Evolutionary conservation across 2,113 vertebrate genomes (phyloP), one percentile per base, ranked within the genome.

Genomic region (Ondatra zibethicus): DNA sequence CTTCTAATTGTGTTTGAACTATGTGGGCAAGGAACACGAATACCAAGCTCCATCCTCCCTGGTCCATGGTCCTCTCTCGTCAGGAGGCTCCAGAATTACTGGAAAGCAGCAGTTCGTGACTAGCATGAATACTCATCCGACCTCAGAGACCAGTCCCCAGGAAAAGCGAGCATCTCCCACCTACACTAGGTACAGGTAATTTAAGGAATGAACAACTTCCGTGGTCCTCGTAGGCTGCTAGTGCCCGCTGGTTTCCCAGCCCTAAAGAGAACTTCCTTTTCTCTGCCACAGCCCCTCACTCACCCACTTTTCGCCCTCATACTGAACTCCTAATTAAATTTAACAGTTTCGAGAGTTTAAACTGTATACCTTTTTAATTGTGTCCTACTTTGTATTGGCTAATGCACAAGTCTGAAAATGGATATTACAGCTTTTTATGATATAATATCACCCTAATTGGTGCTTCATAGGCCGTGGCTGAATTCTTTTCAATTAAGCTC

Each of bases 391-490:
- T 98, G 97, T 98, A 98, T 98, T 98, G 98, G 98, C 98, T 98
- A 98, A 97, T 97, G 98, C 97, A 97, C 97, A 98, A 98, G 98
- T 98, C 98, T 98, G 98, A 99, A 98, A 98, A 99, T 98, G 98
- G 99, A 99, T 99, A 99, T 98, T 98, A 99, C 98, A 98, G 98
- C 98, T 98, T 99, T 99, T 99, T 99, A 99, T 99, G 98, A 99
- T 98, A 99, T 99, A 99, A 99, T 99, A 99, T 99, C 98, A 98
- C 98, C 92, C 98, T 99, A 99, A 99, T 99, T 99, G 98, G 98
- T 98, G 98, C 98, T 99, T 99, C 98, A 99, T 98, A 98, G 98
- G 98, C 98, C 97, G 93, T 96, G 98, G 91, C 98, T 99, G 98
- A 99, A 99, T 99, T 98, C 98, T 99, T 99, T 98, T 98, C 98